Evolutionary conservation across 2,797 vertebrate species (phyloP), one percentile per base, ranked within the genome.

Genomic region (Enteromius trimaculatus): DNA sequence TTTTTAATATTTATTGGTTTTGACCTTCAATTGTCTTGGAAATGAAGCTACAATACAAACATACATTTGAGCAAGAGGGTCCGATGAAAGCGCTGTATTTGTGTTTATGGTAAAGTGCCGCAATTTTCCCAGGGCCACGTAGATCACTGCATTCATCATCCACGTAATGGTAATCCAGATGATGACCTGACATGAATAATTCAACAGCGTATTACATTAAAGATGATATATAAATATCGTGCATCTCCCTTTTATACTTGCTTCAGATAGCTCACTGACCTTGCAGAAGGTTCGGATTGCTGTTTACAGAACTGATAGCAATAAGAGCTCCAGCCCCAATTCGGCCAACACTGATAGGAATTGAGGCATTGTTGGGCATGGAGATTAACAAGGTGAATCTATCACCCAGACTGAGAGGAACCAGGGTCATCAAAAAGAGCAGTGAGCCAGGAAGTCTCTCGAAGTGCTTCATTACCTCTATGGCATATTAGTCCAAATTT

Each of bases 21-120:
- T 82, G 34, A 44, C 31, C 16, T 65, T 37, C 10, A 51, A 1
- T 13, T 26, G 44, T 51, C 42, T 37, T 9, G 42, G 8, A 26
- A 17, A 42, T 62, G 3, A 79, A 23, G 75, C 13, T 64, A n/a
- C 3, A 26, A 8, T 49, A 26, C 14, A 53, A 16, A 19, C 70
- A 1, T 79, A 90, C 89, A 37, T 85, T 85, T 34, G 89, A 90
- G 44, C 89, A 91, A 69, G 79, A 85, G 0, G 88, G 88, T 4
- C 90, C 88, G 13, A 90, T 90, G 78, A 90, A 90, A 4, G 89
- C 90, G 6, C 88, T 89, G 88, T 88, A 89, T 1, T 86, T 90
- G 51, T 87, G 81, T 69, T 29, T 84, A 21, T 86, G 66, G 60
- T 86, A 85, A 72, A 87, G 49, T 3, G 29, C 83, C 13, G 70